Base-by-base conservation (phyloP, 1,140 invertebrate species). In the Euglossa dilemma region DNA sequence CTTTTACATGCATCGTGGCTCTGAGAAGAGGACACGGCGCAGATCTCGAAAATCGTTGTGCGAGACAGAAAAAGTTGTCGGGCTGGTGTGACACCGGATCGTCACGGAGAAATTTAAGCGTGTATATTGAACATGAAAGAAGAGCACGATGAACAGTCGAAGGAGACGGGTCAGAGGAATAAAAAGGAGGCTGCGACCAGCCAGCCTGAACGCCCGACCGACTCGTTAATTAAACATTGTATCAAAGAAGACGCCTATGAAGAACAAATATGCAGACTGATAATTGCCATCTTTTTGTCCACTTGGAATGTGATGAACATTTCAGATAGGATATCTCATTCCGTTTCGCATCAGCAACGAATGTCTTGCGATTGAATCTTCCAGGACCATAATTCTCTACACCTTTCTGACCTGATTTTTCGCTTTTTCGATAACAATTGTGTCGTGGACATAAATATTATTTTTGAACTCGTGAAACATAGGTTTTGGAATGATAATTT, bases 11-110 rank as follows among this genome's bases (percentile, higher is more conserved):
- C 20, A 50, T 23, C 36, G 6, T 67, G 7, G 23, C n/a, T 43
- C 54, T 18, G 28, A 54, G 56, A 63, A 54, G 36, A 43, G 57
- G 9, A 25, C 36, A 36, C 50, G 25, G 57, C 16, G 18, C 18
- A 20, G 50, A 56, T 47, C 63, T 74, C 52, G 70, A 81, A 74
- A 75, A 81, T 81, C 52, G 71, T 56, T 18, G 20, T 20, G 23
- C 70, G n/a, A 36, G 69, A 66, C n/a, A 52, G 70, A 66, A 81
- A 81, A 81, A 80, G 78, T 81, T 67, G 79, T 74, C 79, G 47
- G 79, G 43, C 72, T 81, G 72, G 63, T 66, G 79, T 67, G 72
- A 81, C 71, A 75, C 16, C 52, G 72, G 79, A 81, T 81, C 63
- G 71, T 50, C 36, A 18, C 61, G 50, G 63, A 81, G 79, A 81